Percentiles rank a stretch among this genome's conserved stretches.
Evolutionary conservation across 2,797 vertebrate species (phyloP).

Genomic region (Manis pentadactyla): DNA sequence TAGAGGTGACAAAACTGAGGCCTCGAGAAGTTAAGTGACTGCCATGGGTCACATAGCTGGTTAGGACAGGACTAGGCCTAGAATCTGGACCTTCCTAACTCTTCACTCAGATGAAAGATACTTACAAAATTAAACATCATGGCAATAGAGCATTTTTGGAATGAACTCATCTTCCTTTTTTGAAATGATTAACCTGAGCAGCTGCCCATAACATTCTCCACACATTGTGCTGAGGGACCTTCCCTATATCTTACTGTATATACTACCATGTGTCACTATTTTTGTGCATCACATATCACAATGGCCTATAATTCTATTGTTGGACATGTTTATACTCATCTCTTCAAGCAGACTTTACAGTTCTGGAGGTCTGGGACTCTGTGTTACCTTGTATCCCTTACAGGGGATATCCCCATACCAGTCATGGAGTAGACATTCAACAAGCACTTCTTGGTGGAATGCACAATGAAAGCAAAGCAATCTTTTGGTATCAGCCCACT

Average conservation of each 20-base stretch:
- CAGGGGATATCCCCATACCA: not conserved
- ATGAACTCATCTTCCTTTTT: not conserved
- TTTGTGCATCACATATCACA: not conserved
- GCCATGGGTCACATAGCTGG: not conserved
- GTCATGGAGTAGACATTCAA: not conserved
- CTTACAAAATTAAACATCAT: not conserved
- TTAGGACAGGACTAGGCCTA: not conserved
- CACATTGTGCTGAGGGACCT: not conserved
- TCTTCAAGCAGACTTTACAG: not conserved
- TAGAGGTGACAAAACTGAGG: slow-evolving; percentile 19
- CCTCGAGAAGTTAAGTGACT: not conserved
- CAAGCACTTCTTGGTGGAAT: not conserved
- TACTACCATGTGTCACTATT: not conserved
- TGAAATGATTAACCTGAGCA: not conserved
- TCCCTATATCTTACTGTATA: not conserved
- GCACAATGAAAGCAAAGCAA: not conserved
- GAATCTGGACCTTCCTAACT: not conserved
- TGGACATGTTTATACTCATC: not conserved
- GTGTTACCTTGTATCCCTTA: not conserved
- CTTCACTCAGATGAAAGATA: not conserved
- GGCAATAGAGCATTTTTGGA: not conserved
- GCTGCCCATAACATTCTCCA: not conserved
- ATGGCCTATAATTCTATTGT: not conserved
- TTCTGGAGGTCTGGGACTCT: not conserved
- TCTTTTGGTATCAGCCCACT: not conserved